Evolutionary conservation across 2,797 vertebrate species (phyloP).

Genomic region (Notamacropus eugenii): DNA sequence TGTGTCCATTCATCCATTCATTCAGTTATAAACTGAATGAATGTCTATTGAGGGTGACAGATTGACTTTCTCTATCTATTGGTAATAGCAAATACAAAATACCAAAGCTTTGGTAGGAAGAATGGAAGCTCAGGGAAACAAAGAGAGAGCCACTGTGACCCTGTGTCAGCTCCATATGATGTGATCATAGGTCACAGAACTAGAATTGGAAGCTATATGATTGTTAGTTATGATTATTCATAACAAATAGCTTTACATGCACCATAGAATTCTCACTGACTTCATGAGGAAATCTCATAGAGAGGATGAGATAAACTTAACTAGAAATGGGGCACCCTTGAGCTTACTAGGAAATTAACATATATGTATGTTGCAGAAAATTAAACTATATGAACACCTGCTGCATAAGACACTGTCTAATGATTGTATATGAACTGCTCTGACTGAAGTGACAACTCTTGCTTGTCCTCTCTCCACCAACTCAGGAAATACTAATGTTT

Average conservation of each 20-base stretch:
- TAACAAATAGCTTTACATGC: not conserved
- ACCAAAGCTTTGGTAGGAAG: not conserved
- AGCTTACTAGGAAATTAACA: slow-evolving; percentile 58
- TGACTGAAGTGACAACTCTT: slow-evolving; percentile 36
- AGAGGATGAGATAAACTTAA: slow-evolving; percentile 59
- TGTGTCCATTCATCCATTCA: not conserved
- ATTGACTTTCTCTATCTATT: not conserved
- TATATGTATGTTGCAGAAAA: slow-evolving; percentile 67
- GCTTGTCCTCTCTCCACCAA: slow-evolving; percentile 33
- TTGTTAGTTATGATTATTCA: not conserved
- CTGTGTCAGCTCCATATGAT: not conserved
- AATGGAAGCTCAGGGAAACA: not conserved
- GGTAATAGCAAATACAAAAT: not conserved
- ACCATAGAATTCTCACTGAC: slow-evolving; percentile 52
- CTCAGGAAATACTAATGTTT: not conserved
- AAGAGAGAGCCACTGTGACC: not conserved
- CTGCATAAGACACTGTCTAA: slow-evolving; percentile 51
- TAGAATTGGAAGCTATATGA: not conserved
- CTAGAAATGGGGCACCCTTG: slow-evolving; percentile 50
- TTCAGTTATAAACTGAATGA: not conserved
- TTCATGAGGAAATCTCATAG: slow-evolving; percentile 57
- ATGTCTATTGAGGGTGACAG: not conserved
- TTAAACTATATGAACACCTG: slow-evolving; percentile 72
- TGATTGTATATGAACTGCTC: slow-evolving; percentile 55
- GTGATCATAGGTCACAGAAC: not conserved